Evolutionary conservation across 2,888 invertebrate species (phyloP).

Genomic region (Oxystoma pomonae): DNA sequence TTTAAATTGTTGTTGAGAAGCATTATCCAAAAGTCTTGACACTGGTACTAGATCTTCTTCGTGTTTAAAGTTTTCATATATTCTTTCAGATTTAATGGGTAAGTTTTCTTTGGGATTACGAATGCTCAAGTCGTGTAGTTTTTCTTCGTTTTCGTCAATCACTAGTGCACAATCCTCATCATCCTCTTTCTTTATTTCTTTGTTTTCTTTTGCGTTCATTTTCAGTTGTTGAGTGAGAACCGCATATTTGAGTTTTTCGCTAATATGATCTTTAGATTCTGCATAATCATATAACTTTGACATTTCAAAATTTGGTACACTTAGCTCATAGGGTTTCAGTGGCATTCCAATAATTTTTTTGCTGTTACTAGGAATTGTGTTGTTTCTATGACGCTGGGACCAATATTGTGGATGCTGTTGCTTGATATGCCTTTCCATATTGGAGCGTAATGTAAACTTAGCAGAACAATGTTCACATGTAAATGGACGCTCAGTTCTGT

Average conservation of each 20-base stretch:
- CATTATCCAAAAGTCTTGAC: constrained; percentile 71
- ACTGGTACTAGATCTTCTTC: constrained; percentile 75
- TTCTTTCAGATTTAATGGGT: constrained; percentile 28
- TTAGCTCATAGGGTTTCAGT: constrained; percentile 28
- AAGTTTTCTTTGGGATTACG: constrained; percentile 36
- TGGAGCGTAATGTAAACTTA: constrained; percentile 85
- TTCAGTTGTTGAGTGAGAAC: constrained; percentile 73
- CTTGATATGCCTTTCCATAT: constrained; percentile 93
- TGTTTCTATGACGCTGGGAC: constrained; percentile 70
- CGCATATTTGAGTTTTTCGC: constrained; percentile 70
- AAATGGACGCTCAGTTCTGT: constrained; percentile 86
- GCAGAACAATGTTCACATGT: constrained; percentile 89
- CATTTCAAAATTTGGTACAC: constrained; percentile 40
- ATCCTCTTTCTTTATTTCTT: constrained; percentile 48
- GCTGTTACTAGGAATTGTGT: constrained; percentile 38
- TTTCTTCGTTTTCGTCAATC: constrained; percentile 60
- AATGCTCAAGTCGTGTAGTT: constrained; percentile 30
- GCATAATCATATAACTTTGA: constrained; percentile 37
- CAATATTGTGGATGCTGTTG: constrained; percentile 91
- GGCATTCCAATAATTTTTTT: background rate
- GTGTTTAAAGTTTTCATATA: constrained; percentile 27
- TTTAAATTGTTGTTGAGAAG: constrained; percentile 60
- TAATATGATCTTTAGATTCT: constrained; percentile 46
- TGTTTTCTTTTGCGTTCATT: constrained; percentile 26
- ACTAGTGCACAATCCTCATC: constrained; percentile 58